Base-by-base conservation (phyloP, 1,140 invertebrate species). In the Chelonus insularis region DNA sequence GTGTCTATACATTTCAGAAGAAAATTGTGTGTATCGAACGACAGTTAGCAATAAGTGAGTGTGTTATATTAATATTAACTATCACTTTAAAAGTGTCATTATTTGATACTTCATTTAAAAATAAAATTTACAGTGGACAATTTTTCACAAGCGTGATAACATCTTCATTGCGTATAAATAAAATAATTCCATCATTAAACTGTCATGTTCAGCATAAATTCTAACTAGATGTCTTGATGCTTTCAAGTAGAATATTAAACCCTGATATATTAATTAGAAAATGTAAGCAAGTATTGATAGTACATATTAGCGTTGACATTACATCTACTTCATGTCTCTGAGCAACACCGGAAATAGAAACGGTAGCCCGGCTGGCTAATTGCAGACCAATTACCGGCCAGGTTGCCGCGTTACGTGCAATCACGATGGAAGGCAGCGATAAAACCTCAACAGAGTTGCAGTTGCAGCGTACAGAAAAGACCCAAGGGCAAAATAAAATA, bases 41-140 rank as follows among this genome's bases (percentile, higher is more conserved):
- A 52, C 20, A 59, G 57, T 64, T 60, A 60, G 51, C 63, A n/a
- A n/a, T n/a, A 64, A 56, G 57, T 64, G 41, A 60, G 50, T 60
- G 25, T 59, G 52, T n/a, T 56, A 62, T 32, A 43, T 12, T 43
- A 21, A 36, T 39, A 52, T 54, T 54, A 57, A 50, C 29, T 57
- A 57, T 25, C 34, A 29, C 18, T 41, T 56, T 62, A 43, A 25
- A 43, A 43, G 14, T 43, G 23, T 62, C 39, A 41, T 37, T 41
- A 16, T 54, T 34, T 5, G 16, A 16, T 57, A 25, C 12, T 45
- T 25, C 23, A 56, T 43, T 39, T 4, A 12, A 43, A 11, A 11
- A 39, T 39, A 29, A 29, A 29, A n/a, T n/a, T n/a, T n/a, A n/a
- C n/a, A n/a, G n/a, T n/a, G n/a, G n/a, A n/a, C n/a, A n/a, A n/a